Evolutionary conservation across 1,140 invertebrate genomes (phyloP).

Genomic region (Heliothis subflexa): DNA sequence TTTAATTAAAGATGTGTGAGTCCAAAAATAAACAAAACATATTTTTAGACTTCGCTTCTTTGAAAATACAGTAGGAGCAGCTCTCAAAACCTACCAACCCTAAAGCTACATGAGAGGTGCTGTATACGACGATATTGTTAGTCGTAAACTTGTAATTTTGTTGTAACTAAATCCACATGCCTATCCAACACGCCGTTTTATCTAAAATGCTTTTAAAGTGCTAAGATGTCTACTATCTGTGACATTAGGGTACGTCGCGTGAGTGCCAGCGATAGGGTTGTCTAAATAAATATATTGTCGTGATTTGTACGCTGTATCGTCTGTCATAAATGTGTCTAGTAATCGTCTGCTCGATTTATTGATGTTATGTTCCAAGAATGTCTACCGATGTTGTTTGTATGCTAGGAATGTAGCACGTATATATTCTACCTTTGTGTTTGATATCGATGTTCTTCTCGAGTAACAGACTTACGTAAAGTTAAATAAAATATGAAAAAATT

Average conservation of each 20-base stretch:
- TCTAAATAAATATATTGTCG: slow-evolving; percentile 71
- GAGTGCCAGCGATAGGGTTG: slow-evolving; percentile 57
- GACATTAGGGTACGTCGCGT: slow-evolving; percentile 56
- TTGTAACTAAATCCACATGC: slow-evolving; percentile 75
- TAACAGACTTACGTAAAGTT: neutral
- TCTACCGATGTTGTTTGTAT: slow-evolving; percentile 22
- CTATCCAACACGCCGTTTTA: slow-evolving; percentile 71
- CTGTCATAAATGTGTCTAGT: slow-evolving; percentile 76
- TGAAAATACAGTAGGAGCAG: no score
- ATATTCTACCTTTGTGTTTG: neutral
- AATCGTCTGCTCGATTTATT: slow-evolving; percentile 73
- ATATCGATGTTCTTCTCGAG: neutral
- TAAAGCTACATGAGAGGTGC: slow-evolving; percentile 60
- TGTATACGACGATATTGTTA: slow-evolving; percentile 70
- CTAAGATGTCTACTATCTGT: slow-evolving; percentile 69
- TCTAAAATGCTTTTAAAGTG: slow-evolving; percentile 81
- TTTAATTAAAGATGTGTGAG: no score
- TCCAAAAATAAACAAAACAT: no score
- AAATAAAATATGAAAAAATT: neutral
- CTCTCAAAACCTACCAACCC: slow-evolving; percentile 28
- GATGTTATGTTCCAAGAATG: slow-evolving; percentile 54
- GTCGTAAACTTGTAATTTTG: slow-evolving; percentile 82
- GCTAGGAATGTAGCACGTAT: slow-evolving; percentile 4
- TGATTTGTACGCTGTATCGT: slow-evolving; percentile 73
- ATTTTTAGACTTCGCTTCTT: no score